These are phyloP conservation scores for Nothura maculosa DNA, from an alignment of 2,797 vertebrate species.

Conservation along the genomic window DNA sequence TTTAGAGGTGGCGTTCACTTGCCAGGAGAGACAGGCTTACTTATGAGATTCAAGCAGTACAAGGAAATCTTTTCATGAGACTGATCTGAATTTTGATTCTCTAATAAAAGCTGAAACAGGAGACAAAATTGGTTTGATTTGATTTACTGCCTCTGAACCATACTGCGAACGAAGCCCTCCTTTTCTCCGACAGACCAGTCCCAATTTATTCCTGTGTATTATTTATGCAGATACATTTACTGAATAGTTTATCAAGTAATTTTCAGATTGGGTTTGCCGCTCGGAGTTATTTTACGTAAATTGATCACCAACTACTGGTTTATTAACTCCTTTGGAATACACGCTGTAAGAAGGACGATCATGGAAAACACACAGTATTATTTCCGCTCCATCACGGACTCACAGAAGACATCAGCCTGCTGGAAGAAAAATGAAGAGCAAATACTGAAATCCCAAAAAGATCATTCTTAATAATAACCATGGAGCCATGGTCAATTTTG, in stretches of 20 bases:
- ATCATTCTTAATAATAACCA: neutral
- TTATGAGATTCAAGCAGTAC: neutral
- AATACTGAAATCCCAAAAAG: neutral
- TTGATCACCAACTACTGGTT: neutral
- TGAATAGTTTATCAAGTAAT: slow-evolving; percentile 56
- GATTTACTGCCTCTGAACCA: slow-evolving; percentile 48
- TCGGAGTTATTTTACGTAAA: slow-evolving; percentile 32
- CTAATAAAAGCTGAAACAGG: slow-evolving; percentile 52
- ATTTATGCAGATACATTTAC: slow-evolving; percentile 47
- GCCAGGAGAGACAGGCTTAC: neutral
- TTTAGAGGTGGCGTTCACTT: neutral
- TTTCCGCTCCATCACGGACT: neutral
- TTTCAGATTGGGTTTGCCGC: slow-evolving; percentile 12
- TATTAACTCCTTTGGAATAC: neutral
- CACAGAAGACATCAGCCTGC: neutral
- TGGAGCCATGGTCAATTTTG: neutral
- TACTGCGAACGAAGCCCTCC: neutral
- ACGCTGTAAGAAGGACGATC: neutral
- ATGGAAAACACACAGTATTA: neutral
- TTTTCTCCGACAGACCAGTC: slow-evolving; percentile 1
- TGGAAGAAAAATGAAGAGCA: neutral
- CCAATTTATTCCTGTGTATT: slow-evolving; percentile 21
- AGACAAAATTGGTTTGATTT: slow-evolving; percentile 62
- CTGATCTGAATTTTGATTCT: slow-evolving; percentile 67
- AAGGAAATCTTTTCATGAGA: slow-evolving; percentile 26